Percentiles rank a stretch among this genome's conserved stretches.
Evolutionary conservation across 2,797 vertebrate genomes (phyloP).

Genomic region (Meriones psammophilus): DNA sequence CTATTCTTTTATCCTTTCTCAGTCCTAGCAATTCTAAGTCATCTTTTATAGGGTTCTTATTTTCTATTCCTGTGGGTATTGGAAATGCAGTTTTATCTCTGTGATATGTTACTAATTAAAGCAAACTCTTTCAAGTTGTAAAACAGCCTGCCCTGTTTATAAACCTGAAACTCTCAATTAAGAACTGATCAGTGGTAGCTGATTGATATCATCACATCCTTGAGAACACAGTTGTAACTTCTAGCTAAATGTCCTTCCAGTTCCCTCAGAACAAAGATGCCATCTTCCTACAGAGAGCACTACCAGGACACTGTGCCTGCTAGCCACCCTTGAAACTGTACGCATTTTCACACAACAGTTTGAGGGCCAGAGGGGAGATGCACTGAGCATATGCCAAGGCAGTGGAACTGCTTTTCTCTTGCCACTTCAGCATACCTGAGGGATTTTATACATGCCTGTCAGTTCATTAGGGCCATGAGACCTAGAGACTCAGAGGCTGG

Average conservation of each 20-base stretch:
- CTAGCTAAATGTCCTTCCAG: background rate
- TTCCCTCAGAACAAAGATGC: background rate
- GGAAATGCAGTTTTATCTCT: conserved; percentile 75
- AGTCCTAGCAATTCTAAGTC: conserved; percentile 65
- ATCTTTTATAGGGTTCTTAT: conserved; percentile 81
- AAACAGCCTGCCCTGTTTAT: conserved; percentile 67
- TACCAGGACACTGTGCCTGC: background rate
- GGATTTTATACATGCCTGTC: conserved; percentile 57
- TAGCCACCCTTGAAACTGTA: conserved; percentile 10
- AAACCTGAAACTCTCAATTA: conserved; percentile 27
- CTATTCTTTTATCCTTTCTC: conserved; percentile 77
- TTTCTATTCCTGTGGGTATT: conserved; percentile 80
- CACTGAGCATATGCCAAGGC: conserved; percentile 57
- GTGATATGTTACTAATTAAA: conserved; percentile 77
- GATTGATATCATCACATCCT: background rate
- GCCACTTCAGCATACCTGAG: conserved; percentile 67
- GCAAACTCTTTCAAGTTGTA: conserved; percentile 68
- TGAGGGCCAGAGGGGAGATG: conserved; percentile 38
- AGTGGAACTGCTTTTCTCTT: background rate
- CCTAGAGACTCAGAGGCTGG: conserved; percentile 54
- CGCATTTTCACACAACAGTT: conserved; percentile 13
- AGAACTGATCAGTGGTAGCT: conserved; percentile 23
- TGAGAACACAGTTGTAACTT: conserved; percentile 13
- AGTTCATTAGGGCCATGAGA: conserved; percentile 67
- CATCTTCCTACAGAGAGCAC: conserved; percentile 15